These are phyloP conservation scores for Proterorhinus semilunaris DNA, from an alignment of 2,113 vertebrate genomes.

Conservation along the genomic window DNA sequence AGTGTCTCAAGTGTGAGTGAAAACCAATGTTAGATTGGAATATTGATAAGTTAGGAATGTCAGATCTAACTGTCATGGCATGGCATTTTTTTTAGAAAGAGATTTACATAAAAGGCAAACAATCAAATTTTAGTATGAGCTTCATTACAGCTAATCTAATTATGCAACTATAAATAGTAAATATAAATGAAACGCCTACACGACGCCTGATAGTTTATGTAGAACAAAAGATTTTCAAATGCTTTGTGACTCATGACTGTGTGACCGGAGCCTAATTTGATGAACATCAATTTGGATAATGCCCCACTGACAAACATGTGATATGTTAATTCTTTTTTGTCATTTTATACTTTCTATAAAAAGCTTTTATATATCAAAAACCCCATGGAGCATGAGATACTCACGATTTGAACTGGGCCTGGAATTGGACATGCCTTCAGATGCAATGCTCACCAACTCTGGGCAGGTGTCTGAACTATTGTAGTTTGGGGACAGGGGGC, in stretches of 20 bases:
- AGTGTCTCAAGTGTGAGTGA: too few species aligned
- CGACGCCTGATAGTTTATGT: neutral
- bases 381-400: slow-evolving; percentile 7
- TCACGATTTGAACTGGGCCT: slow-evolving; percentile 65
- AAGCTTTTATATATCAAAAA: neutral
- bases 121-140: too few species aligned
- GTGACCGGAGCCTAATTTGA: neutral
- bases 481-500: slow-evolving; percentile 37
- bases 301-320: neutral
- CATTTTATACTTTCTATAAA: neutral
- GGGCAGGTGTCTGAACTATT: slow-evolving; percentile 55
- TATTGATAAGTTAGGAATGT: too few species aligned
- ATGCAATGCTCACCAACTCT: slow-evolving; percentile 58
- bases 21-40: too few species aligned
- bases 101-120: too few species aligned
- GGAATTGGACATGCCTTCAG: slow-evolving; percentile 56
- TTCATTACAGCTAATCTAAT: too few species aligned
- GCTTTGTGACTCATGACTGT: slow-evolving; percentile 1
- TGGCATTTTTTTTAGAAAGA: too few species aligned
- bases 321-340: slow-evolving; percentile 2
- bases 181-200: too few species aligned
- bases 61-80: too few species aligned
- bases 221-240: neutral
- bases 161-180: neutral
- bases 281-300: neutral